A percentile compares a stretch with the other conserved stretches of the same genome.
phyloP scores from a whole-genome alignment of 23 tunicate genomes.

The Halocynthia aurantium region DNA sequence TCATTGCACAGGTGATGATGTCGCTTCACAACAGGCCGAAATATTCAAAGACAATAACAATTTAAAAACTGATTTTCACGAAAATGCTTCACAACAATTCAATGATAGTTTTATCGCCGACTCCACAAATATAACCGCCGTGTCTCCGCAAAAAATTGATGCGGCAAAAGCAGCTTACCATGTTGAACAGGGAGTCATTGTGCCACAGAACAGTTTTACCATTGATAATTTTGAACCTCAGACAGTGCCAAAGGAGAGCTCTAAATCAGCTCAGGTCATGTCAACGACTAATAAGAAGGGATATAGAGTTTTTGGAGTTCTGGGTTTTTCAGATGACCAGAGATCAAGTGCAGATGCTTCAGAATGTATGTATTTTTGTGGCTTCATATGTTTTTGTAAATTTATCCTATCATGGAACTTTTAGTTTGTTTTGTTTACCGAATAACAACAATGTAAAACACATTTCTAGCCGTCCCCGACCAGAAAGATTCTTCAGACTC shows the following conservation, averaged over 20 bases:
- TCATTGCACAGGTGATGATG: too few species aligned
- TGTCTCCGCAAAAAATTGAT: not conserved
- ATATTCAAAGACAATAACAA: too few species aligned
- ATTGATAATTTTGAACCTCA: not conserved
- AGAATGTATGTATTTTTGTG: constrained; percentile 3
- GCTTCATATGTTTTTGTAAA: too few species aligned
- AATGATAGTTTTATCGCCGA: not conserved
- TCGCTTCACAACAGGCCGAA: too few species aligned
- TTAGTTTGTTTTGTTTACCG: too few species aligned
- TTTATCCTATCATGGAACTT: too few species aligned
- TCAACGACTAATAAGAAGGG: constrained; percentile 47
- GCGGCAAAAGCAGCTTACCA: too few species aligned
- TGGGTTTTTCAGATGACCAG: constrained; percentile 35
- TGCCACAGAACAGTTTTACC: constrained; percentile 14
- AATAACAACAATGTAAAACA: not conserved
- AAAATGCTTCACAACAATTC: not conserved
- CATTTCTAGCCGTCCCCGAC: not conserved
- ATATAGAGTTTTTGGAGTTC: constrained; percentile 60
- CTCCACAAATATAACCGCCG: not conserved
- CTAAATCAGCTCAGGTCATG: constrained; percentile 22
- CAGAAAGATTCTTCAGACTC: constrained; percentile 27
- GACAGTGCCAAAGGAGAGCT: not conserved
- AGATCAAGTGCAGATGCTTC: constrained; percentile 28
- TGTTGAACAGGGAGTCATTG: constrained; percentile 15
- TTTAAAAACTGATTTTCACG: too few species aligned